phyloP scores from a whole-genome alignment of 2,888 invertebrate species.

The Agonopterix heracliana region DNA sequence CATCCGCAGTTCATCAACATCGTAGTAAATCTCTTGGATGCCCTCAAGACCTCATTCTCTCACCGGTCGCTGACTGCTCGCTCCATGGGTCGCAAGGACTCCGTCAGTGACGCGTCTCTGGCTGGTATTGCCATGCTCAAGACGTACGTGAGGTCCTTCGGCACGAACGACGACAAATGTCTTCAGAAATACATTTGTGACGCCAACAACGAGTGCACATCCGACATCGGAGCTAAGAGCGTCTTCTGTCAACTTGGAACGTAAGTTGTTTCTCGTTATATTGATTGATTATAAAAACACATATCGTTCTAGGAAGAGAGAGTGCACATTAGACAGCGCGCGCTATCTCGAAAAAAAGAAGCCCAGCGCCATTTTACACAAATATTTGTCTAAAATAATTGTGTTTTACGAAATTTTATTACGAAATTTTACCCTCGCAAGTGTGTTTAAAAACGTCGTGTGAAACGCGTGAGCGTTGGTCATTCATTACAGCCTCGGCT shows the following conservation, averaged over 20 bases:
- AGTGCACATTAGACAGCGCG: no score
- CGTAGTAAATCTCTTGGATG: slow-evolving; percentile 92
- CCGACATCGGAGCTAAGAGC: slow-evolving; percentile 87
- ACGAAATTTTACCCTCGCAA: no score
- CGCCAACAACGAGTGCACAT: slow-evolving; percentile 90
- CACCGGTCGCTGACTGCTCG: slow-evolving; percentile 91
- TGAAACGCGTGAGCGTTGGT: no score
- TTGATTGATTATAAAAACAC: background rate
- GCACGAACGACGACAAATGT: slow-evolving; percentile 86
- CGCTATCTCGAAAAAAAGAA: no score
- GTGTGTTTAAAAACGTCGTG: no score
- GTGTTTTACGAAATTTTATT: no score
- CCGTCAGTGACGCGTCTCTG: slow-evolving; percentile 92
- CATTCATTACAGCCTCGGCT: no score
- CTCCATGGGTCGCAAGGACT: slow-evolving; percentile 89
- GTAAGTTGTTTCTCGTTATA: slow-evolving; percentile 73
- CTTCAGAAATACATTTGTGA: slow-evolving; percentile 93
- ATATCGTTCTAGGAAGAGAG: background rate
- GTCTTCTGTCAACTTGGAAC: slow-evolving; percentile 95
- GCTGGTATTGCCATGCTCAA: slow-evolving; percentile 93
- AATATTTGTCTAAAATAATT: no score
- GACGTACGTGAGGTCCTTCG: slow-evolving; percentile 89
- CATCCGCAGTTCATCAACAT: slow-evolving; percentile 89
- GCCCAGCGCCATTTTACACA: no score
- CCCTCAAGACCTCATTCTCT: slow-evolving; percentile 93